A percentile compares a stretch with the other conserved stretches of the same genome.
These are phyloP conservation scores for Drosophila erecta DNA, from an alignment of 1,140 invertebrate species.

Conservation along the genomic window DNA sequence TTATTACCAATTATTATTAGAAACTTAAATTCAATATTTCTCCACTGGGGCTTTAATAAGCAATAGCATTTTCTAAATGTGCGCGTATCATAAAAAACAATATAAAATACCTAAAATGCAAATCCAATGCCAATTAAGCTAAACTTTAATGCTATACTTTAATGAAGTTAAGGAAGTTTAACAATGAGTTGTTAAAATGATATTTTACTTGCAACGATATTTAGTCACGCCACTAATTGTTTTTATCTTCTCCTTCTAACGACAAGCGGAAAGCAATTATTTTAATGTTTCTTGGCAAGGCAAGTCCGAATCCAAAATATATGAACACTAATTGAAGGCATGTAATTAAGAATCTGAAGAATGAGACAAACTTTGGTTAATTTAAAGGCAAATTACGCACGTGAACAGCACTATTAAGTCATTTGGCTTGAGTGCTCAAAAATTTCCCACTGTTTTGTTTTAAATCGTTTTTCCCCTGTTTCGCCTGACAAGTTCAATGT, in stretches of 20 bases:
- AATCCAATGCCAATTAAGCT: background rate
- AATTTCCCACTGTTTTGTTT: constrained; percentile 31
- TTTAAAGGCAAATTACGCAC: constrained; percentile 25
- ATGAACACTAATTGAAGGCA: constrained; percentile 18
- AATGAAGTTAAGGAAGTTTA: background rate
- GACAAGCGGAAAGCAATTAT: constrained; percentile 37
- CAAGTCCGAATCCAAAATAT: constrained; percentile 11
- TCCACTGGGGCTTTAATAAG: too few relatives aligned
- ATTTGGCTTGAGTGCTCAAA: constrained; percentile 15
- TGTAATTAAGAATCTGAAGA: constrained; percentile 34
- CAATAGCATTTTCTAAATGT: too few relatives aligned
- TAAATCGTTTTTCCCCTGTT: constrained; percentile 22
- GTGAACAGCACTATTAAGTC: constrained; percentile 26
- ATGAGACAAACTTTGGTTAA: constrained; percentile 16
- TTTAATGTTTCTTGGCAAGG: constrained; percentile 28
- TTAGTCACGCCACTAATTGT: constrained; percentile 14
- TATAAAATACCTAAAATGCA: too few relatives aligned
- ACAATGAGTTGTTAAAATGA: background rate
- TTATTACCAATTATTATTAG: too few relatives aligned
- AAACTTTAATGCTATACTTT: background rate
- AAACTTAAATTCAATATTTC: too few relatives aligned
- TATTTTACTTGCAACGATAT: constrained; percentile 5
- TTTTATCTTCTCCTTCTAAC: constrained; percentile 26
- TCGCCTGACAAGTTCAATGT: constrained; percentile 75
- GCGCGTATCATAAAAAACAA: too few relatives aligned